A percentile compares a stretch with the other conserved stretches of the same genome.
These are phyloP conservation scores for Excalfactoria chinensis DNA, from an alignment of 2,113 vertebrate genomes.

Conservation along the genomic window DNA sequence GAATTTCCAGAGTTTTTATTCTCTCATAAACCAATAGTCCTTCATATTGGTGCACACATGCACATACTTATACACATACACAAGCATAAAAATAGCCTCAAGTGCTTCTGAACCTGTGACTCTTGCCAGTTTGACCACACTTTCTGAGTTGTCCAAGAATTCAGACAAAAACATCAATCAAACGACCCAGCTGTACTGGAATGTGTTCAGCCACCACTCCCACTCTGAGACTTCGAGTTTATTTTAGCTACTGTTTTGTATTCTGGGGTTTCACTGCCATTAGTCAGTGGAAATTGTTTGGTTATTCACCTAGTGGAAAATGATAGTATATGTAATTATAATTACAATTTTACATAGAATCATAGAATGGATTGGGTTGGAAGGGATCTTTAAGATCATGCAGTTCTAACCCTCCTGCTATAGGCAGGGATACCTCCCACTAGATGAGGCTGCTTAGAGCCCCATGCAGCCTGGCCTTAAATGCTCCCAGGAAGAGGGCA, in stretches of 20 bases:
- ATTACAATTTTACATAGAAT: not conserved
- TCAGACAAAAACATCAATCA: slow-evolving; percentile 53
- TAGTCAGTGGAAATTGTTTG: slow-evolving; percentile 23
- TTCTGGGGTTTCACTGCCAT: slow-evolving; percentile 10
- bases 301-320: slow-evolving; percentile 20
- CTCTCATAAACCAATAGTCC: not conserved
- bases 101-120: slow-evolving; percentile 11
- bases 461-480: too few relatives aligned
- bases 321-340: slow-evolving; percentile 19
- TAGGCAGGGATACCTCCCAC: too few relatives aligned
- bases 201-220: slow-evolving; percentile 24
- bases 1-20: not conserved
- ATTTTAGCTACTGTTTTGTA: slow-evolving; percentile 62
- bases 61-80: not conserved
- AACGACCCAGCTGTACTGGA: slow-evolving; percentile 35
- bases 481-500: too few relatives aligned
- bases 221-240: slow-evolving; percentile 19
- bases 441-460: too few relatives aligned
- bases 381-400: too few relatives aligned
- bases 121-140: slow-evolving; percentile 54
- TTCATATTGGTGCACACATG: not conserved
- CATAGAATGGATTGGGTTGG: too few relatives aligned
- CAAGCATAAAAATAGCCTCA: not conserved
- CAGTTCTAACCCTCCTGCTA: too few relatives aligned
- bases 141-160: slow-evolving; percentile 6